phyloP scores from a whole-genome alignment of 1,140 invertebrate species.

The Neodiprion fabricii region DNA sequence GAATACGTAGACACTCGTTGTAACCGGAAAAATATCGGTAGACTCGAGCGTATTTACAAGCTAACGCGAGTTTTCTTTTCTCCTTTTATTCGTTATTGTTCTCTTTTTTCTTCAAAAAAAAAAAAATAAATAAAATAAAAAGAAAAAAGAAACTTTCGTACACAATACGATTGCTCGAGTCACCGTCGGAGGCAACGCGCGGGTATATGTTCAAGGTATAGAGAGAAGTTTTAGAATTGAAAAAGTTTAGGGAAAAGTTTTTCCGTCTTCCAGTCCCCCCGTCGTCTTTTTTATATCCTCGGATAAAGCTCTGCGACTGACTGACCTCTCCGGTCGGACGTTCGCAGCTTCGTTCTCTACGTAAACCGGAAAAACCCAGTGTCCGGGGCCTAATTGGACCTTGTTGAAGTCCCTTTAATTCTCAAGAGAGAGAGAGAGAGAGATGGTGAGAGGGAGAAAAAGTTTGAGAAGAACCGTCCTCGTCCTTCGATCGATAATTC shows the following conservation, averaged over 20 bases:
- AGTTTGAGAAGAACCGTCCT: not conserved
- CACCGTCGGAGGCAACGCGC: no score
- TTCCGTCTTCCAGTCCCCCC: not conserved
- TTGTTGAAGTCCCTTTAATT: not conserved
- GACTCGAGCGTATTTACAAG: not conserved
- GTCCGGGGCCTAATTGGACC: not conserved
- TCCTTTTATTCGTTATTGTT: not conserved
- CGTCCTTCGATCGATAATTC: no score
- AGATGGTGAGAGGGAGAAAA: not conserved
- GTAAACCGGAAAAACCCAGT: not conserved
- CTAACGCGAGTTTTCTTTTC: not conserved
- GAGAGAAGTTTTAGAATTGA: not conserved
- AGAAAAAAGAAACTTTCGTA: not conserved
- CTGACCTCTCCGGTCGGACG: not conserved
- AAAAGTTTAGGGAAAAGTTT: not conserved
- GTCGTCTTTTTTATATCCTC: not conserved
- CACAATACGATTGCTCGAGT: not conserved
- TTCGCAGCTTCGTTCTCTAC: not conserved
- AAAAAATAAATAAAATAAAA: no score
- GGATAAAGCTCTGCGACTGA: not conserved
- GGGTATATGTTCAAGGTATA: no score
- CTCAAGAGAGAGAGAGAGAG: constrained; percentile 15
- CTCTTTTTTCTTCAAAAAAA: no score
- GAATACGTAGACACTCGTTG: not conserved
- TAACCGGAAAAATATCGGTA: not conserved